Base-by-base conservation (phyloP, 1,140 invertebrate species). In the Campoletis sonorensis region DNA sequence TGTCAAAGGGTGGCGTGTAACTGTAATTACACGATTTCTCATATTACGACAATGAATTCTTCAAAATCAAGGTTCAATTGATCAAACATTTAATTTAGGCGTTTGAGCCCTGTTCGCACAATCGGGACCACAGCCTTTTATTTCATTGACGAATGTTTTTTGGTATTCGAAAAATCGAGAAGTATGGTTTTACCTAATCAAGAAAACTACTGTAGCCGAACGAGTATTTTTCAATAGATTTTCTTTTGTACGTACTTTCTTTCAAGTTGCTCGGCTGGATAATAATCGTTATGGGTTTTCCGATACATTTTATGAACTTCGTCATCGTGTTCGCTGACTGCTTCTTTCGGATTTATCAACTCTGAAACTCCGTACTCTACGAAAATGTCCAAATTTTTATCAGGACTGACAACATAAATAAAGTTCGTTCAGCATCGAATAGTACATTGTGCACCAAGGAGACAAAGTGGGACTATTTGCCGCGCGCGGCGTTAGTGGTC, bases 281-380 rank as follows among this genome's bases (percentile, higher is more conserved):
- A 26, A 80, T 86, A 88, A 80, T 78, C 67, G 10, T 85, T 85
- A 72, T 85, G 85, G 33, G 81, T 85, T 77, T 84, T 86, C 79
- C 72, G 40, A 33, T 87, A 88, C 45, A 84, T 49, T 77, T 64
- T 61, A 45, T 80, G 79, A 23, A 49, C 72, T 18, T 21, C 61
- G 11, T 51, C 0, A 5, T 67, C 58, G 13, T n/a, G 45, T 18
- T 76, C 58, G 64, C 49, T 70, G 70, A 27, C 8, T 45, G 40
- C 40, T 18, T 84, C 68, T 54, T 72, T 54, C 27, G 61, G 78
- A 58, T 80, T 49, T 2, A 83, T 72, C n/a, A 81, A 58, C 64
- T 83, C 82, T 21, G 80, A 30, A 73, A 80, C 15, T 27, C 33
- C 64, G 27, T 26, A 71, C 15, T 58, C 82, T 83, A 76, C 64